phyloP scores from a whole-genome alignment of 2,113 vertebrate genomes.

The Regulus satrapa region DNA sequence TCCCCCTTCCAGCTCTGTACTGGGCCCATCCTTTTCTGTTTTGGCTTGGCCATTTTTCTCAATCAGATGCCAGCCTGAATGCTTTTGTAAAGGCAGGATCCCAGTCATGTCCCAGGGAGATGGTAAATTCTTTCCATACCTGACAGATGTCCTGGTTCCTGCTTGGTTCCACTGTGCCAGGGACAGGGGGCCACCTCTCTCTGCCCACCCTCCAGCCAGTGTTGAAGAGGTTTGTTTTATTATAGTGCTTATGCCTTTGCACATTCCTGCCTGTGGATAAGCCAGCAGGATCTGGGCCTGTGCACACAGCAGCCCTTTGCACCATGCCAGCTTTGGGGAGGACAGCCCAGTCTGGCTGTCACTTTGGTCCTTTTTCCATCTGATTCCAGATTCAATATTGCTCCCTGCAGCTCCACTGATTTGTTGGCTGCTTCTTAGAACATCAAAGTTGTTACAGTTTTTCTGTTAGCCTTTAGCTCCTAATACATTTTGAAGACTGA shows the following conservation, averaged over 20 bases:
- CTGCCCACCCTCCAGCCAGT: not conserved
- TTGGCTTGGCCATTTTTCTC: not conserved
- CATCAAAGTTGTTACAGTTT: not conserved
- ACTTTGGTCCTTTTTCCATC: not conserved
- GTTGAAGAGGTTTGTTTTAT: not conserved
- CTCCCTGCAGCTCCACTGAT: not conserved
- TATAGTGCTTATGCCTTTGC: not conserved
- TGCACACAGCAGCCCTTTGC: not conserved
- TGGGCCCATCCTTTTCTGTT: not conserved
- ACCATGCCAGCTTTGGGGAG: not conserved
- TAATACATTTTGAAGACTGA: not conserved
- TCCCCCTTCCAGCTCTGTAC: not conserved
- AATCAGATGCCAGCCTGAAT: not conserved
- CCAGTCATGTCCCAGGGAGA: not conserved
- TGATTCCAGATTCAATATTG: not conserved
- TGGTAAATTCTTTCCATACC: not conserved
- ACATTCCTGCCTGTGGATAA: not conserved
- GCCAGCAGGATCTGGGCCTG: not conserved
- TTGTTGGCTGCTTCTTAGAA: not conserved
- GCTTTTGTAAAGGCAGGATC: not conserved
- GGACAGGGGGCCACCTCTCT: not conserved
- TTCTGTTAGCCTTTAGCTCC: not conserved
- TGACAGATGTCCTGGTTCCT: not conserved
- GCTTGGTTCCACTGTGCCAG: not conserved
- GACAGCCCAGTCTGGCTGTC: not conserved